Percentiles rank a stretch among this genome's conserved stretches.
Evolutionary conservation across 2,888 invertebrate genomes (phyloP).

Genomic region (Galeopsomyia nigrocyanea): DNA sequence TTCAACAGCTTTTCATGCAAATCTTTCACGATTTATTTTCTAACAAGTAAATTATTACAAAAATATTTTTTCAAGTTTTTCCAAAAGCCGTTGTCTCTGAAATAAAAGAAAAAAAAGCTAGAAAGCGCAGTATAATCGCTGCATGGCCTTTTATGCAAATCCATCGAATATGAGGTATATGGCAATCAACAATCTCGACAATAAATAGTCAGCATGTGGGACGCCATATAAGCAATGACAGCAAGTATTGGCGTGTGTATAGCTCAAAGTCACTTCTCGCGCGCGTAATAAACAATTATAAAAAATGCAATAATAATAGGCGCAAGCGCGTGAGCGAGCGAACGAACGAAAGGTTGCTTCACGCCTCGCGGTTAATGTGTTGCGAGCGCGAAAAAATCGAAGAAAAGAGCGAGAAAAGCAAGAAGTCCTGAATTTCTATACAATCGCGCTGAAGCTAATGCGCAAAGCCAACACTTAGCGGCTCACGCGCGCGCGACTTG

Average conservation of each 20-base stretch:
- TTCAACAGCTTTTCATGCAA: no score
- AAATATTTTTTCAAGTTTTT: no score
- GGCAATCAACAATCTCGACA: conserved; percentile 16
- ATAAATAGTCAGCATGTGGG: conserved; percentile 13
- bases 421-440: conserved; percentile 13
- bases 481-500: not conserved
- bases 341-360: conserved; percentile 7
- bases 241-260: not conserved
- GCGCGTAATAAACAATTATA: conserved; percentile 8
- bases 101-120: no score
- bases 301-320: conserved; percentile 19
- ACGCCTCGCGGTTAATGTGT: not conserved
- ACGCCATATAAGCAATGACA: no score
- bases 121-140: no score
- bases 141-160: not conserved
- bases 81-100: no score
- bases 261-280: not conserved
- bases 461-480: conserved; percentile 2
- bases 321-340: conserved; percentile 1
- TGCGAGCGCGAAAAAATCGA: not conserved
- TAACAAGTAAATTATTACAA: no score
- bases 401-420: conserved; percentile 10
- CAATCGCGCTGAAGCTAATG: conserved; percentile 9
- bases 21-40: no score
- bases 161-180: not conserved